These are phyloP conservation scores for Chelon auratus DNA, from an alignment of 2,797 vertebrate species.

Conservation along the genomic window DNA sequence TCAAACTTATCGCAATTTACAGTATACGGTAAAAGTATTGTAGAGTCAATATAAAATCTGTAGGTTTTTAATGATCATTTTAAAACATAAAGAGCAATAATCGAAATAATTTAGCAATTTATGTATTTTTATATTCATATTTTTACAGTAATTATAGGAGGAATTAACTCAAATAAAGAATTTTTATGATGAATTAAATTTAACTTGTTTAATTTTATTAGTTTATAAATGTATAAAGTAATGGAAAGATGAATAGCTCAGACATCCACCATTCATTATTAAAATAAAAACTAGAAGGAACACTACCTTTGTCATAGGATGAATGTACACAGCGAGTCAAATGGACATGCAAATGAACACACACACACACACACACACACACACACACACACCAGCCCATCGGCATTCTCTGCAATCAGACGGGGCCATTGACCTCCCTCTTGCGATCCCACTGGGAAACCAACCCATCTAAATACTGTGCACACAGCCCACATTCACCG, in stretches of 20 bases:
- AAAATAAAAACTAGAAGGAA: conserved; percentile 6
- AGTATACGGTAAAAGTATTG: background rate
- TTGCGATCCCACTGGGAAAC: conserved; percentile 39
- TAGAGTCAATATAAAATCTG: background rate
- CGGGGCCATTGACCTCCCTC: conserved; percentile 49
- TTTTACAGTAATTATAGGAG: too few species aligned
- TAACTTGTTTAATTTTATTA: background rate
- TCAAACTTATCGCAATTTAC: background rate
- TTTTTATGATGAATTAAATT: background rate
- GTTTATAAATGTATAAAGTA: too few species aligned
- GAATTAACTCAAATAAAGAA: too few species aligned
- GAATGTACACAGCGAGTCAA: conserved; percentile 14
- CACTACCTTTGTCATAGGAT: background rate
- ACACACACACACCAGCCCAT: conserved; percentile 27
- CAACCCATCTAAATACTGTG: conserved; percentile 49
- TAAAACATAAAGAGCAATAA: too few species aligned
- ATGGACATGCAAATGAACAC: conserved; percentile 34
- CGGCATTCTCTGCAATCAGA: conserved; percentile 47
- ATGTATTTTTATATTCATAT: too few species aligned
- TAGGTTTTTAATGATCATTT: too few species aligned
- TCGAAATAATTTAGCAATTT: too few species aligned
- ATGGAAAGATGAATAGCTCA: background rate
- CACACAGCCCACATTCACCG: conserved; percentile 48
- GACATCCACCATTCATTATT: background rate
- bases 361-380: conserved; percentile 27